phyloP scores from a whole-genome alignment of 2,113 vertebrate genomes.

The Melanerpes aurifrons region DNA sequence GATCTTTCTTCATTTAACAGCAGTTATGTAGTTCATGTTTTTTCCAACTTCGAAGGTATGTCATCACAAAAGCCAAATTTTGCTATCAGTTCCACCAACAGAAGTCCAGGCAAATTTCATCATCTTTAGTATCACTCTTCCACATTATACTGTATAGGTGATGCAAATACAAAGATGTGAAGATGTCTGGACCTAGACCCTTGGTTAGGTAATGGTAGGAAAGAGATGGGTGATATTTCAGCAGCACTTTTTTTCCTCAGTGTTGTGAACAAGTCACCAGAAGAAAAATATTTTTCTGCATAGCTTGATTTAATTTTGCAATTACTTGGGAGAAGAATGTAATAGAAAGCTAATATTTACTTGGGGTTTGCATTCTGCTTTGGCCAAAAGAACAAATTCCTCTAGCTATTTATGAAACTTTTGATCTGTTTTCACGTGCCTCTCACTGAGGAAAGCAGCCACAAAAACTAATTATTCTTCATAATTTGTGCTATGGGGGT shows the following conservation, averaged over 20 bases:
- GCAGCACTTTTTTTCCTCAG: background rate
- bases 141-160: background rate
- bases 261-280: background rate
- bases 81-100: background rate
- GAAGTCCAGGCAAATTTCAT: background rate
- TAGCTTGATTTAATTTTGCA: background rate
- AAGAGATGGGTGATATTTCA: background rate
- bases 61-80: background rate
- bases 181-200: background rate
- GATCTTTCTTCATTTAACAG: background rate
- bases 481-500: background rate
- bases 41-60: background rate
- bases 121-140: background rate
- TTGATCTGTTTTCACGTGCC: background rate
- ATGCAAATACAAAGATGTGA: background rate
- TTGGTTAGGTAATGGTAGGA: background rate
- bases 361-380: background rate
- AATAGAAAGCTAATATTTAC: constrained; percentile 23
- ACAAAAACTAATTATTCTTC: background rate
- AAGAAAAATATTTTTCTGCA: constrained; percentile 8
- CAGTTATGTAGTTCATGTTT: background rate
- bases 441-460: background rate
- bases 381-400: background rate
- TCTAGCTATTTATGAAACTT: background rate
- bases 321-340: background rate